Evolutionary conservation across 2,797 vertebrate genomes (phyloP).

Genomic region (Alosa sapidissima): DNA sequence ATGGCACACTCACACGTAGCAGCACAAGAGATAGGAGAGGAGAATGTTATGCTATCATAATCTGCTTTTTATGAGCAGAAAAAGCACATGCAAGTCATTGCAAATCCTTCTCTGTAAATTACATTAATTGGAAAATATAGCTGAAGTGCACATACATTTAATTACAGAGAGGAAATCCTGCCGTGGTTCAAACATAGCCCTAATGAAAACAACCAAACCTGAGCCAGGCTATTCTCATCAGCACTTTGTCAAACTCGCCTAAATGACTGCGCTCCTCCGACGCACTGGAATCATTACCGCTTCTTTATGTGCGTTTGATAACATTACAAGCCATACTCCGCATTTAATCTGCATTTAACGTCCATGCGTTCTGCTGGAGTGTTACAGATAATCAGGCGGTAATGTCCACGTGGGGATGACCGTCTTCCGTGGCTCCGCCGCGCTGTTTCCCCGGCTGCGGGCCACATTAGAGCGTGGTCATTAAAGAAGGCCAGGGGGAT

Average conservation of each 20-base stretch:
- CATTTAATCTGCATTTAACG: conserved; percentile 19
- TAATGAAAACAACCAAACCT: conserved; percentile 9
- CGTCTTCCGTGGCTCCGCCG: conserved; percentile 47
- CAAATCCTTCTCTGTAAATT: not conserved
- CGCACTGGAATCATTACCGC: not conserved
- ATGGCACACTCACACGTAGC: not conserved
- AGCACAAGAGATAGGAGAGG: not conserved
- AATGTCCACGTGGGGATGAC: conserved; percentile 69
- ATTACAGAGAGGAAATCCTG: not conserved
- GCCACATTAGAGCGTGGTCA: conserved; percentile 71
- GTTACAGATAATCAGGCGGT: conserved; percentile 72
- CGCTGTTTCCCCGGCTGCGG: conserved; percentile 62
- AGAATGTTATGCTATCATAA: not conserved
- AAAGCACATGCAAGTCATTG: not conserved
- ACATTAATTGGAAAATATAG: not conserved
- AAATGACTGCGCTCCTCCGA: not conserved
- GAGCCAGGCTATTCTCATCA: not conserved
- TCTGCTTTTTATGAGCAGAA: not conserved
- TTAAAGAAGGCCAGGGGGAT: conserved; percentile 70
- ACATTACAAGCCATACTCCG: conserved; percentile 25
- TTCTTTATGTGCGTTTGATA: conserved; percentile 40
- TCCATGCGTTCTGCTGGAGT: conserved; percentile 53
- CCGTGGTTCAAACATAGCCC: not conserved
- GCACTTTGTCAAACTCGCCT: not conserved
- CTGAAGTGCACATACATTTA: not conserved